phyloP scores from a whole-genome alignment of 1,140 invertebrate genomes.

The Polypedilum pembai region DNA sequence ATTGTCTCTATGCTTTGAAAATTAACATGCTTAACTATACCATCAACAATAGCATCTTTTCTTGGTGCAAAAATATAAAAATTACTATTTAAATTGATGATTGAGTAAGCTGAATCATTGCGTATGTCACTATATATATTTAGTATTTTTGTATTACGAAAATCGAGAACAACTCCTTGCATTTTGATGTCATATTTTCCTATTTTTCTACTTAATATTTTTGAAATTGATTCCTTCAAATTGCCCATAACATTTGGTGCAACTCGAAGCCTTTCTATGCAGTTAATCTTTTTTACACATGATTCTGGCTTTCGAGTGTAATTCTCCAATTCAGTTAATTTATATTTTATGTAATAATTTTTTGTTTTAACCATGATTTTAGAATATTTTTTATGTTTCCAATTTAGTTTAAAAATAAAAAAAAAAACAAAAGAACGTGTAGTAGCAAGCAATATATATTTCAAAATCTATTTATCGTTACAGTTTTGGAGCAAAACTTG shows the following conservation, averaged over 20 bases:
- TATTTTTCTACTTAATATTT: constrained; percentile 43
- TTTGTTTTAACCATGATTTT: constrained; percentile 39
- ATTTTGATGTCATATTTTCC: constrained; percentile 44
- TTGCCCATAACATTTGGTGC: constrained; percentile 49
- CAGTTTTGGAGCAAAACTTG: constrained; percentile 90
- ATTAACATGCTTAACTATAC: constrained; percentile 39
- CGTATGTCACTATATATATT: constrained; percentile 42
- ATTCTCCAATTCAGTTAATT: constrained; percentile 36
- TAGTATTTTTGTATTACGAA: constrained; percentile 51
- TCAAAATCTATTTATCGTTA: constrained; percentile 33
- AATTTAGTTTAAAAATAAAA: too few species aligned
- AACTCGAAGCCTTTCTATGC: constrained; percentile 46
- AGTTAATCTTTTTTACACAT: constrained; percentile 45
- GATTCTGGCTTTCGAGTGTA: constrained; percentile 45
- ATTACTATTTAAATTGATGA: constrained; percentile 49
- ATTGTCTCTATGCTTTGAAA: constrained; percentile 33
- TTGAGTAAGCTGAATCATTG: constrained; percentile 47
- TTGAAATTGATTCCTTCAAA: constrained; percentile 43
- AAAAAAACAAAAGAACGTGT: constrained; percentile 19
- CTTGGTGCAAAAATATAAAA: constrained; percentile 53
- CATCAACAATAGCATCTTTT: constrained; percentile 44
- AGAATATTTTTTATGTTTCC: background rate
- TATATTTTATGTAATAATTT: constrained; percentile 41
- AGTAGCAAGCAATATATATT: background rate
- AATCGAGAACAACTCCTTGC: constrained; percentile 51